phyloP scores from a whole-genome alignment of 2,888 invertebrate genomes.

The Acheta domesticus region DNA sequence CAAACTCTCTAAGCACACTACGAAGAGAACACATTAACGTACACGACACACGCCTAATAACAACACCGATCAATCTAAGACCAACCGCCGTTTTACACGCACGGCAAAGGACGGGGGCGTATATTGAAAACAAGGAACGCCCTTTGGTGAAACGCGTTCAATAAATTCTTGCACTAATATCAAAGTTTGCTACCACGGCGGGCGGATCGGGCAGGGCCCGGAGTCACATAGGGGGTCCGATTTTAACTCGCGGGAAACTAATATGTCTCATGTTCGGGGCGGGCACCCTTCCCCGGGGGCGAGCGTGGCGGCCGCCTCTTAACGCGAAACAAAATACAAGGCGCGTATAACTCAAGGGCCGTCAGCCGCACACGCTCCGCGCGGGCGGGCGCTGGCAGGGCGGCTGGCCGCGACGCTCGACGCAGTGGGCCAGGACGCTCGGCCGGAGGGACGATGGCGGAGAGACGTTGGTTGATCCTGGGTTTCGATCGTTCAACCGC shows the following conservation, averaged over 20 bases:
- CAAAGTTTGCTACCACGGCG: background rate
- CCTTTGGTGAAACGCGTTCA: background rate
- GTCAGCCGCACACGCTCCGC: background rate
- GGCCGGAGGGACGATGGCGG: too few species aligned
- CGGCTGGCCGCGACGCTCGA: too few species aligned
- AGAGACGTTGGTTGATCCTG: too few species aligned
- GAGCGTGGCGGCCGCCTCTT: background rate
- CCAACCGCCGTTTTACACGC: too few species aligned
- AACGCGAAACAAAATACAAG: conserved; percentile 18
- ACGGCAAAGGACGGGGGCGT: background rate
- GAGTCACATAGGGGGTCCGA: conserved; percentile 8
- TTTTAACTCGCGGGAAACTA: background rate
- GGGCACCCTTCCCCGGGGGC: background rate
- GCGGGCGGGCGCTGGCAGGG: too few species aligned
- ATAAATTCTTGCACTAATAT: background rate
- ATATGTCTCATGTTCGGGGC: conserved; percentile 9
- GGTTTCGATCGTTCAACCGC: too few species aligned
- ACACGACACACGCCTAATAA: too few species aligned
- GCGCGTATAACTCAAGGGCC: conserved; percentile 4
- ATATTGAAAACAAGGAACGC: background rate
- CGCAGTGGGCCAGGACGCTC: too few species aligned
- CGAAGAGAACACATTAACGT: too few species aligned
- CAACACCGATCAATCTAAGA: too few species aligned
- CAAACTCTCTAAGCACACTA: too few species aligned
- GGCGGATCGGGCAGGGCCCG: background rate